Percentiles rank a stretch among this genome's conserved stretches.
Conservation (phyloP, 2,113 vertebrate genomes). For the Podocnemis expansa region DNA sequence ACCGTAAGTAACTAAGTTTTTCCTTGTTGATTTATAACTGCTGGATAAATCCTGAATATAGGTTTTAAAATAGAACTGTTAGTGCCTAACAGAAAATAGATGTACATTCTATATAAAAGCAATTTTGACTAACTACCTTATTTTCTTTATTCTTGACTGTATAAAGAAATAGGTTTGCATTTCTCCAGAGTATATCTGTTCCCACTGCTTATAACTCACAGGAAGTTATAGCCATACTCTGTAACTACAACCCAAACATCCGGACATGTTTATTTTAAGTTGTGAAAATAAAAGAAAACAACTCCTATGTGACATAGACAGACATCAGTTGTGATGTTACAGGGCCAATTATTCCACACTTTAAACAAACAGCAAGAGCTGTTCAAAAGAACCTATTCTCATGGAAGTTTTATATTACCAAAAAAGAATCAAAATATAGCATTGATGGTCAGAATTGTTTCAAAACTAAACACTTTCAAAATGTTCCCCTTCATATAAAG, state of each 20-base stretch:
- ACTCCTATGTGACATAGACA: background rate
- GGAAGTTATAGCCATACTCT: background rate
- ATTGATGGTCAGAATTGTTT: background rate
- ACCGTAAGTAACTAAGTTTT: background rate
- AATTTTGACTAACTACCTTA: background rate
- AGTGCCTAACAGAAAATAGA: background rate
- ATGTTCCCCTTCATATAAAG: too few relatives aligned
- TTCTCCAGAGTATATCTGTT: background rate
- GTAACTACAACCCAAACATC: background rate
- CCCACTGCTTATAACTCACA: background rate
- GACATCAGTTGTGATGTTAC: background rate
- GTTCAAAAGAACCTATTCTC: background rate
- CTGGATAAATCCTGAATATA: background rate
- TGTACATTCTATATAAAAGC: background rate
- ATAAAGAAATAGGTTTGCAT: background rate
- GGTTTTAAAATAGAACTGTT: background rate
- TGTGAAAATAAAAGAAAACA: background rate
- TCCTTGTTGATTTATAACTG: background rate
- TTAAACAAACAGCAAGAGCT: background rate
- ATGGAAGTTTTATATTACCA: background rate
- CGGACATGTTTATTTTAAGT: background rate
- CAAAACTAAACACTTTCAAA: accelerated
- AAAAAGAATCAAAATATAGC: background rate
- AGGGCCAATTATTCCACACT: background rate
- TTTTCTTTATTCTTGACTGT: background rate